phyloP scores from a whole-genome alignment of 64 coral and sea anemone species.

The Anthopleura sola region DNA sequence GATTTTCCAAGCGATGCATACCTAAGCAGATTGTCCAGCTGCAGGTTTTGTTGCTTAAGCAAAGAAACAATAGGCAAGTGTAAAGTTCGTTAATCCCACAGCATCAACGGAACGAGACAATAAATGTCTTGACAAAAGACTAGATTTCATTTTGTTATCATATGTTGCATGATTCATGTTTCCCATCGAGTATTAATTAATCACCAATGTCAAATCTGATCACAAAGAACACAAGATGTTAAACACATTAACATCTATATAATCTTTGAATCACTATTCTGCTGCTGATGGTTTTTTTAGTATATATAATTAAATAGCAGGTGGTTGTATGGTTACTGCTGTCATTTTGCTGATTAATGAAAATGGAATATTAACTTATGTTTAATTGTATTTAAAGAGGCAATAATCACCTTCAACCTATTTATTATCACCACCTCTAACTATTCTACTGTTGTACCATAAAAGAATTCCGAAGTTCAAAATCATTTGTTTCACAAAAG shows the following conservation, averaged over 20 bases:
- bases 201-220: not conserved
- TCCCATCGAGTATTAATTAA: not conserved
- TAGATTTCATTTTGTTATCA: not conserved
- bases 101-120: not conserved
- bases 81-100: not conserved
- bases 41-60: not conserved
- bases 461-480: too few species aligned
- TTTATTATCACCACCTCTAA: not conserved
- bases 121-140: not conserved
- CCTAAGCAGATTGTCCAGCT: not conserved
- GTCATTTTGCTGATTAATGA: not conserved
- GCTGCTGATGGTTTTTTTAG: not conserved
- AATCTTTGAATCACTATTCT: not conserved
- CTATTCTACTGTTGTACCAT: not conserved
- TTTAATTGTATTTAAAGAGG: not conserved
- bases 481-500: too few species aligned
- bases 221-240: not conserved
- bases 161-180: not conserved
- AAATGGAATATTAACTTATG: not conserved
- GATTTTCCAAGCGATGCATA: conserved; percentile 3
- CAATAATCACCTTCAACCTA: not conserved
- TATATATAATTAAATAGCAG: not conserved
- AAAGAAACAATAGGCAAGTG: conserved; percentile 2
- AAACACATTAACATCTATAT: not conserved
- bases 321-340: not conserved